phyloP scores from a whole-genome alignment of 2,888 invertebrate genomes.

The Beris morrisii region DNA sequence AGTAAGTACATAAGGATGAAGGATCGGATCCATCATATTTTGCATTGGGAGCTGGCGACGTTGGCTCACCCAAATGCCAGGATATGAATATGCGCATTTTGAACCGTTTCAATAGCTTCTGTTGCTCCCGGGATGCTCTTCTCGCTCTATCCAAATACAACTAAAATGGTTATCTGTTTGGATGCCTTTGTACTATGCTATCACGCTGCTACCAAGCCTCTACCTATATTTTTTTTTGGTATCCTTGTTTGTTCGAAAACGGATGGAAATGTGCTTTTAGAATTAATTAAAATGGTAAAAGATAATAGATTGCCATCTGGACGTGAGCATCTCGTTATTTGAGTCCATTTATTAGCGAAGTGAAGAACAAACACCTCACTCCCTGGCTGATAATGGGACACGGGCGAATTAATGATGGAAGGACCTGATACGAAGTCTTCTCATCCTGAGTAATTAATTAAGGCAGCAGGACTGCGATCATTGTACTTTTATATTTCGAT shows the following conservation, averaged over 20 bases:
- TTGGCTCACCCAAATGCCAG: neutral
- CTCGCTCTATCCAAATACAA: conserved; percentile 26
- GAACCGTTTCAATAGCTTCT: conserved; percentile 3
- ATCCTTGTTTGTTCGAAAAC: conserved; percentile 28
- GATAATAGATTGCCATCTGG: conserved; percentile 35
- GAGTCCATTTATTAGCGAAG: conserved; percentile 19
- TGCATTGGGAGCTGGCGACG: conserved; percentile 13
- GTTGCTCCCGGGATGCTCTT: conserved; percentile 18
- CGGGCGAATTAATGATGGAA: too few species aligned
- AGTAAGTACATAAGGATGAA: conserved; percentile 25
- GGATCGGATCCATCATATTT: conserved; percentile 14
- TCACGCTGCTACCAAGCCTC: neutral
- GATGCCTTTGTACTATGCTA: conserved; percentile 32
- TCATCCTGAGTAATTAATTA: too few species aligned
- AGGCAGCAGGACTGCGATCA: too few species aligned
- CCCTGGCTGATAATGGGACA: too few species aligned
- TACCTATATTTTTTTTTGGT: conserved; percentile 26
- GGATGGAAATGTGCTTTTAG: conserved; percentile 38
- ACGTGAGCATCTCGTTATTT: conserved; percentile 34
- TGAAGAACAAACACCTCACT: neutral
- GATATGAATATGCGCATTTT: conserved; percentile 38
- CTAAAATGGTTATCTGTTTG: conserved; percentile 38
- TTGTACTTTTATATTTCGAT: too few species aligned
- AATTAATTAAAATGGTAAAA: conserved; percentile 38
- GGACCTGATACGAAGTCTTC: too few species aligned